Percentiles rank a stretch among this genome's conserved stretches.
These are phyloP conservation scores for Rhinolophus ferrumequinum DNA, from an alignment of 2,113 vertebrate species.

Conservation along the genomic window DNA sequence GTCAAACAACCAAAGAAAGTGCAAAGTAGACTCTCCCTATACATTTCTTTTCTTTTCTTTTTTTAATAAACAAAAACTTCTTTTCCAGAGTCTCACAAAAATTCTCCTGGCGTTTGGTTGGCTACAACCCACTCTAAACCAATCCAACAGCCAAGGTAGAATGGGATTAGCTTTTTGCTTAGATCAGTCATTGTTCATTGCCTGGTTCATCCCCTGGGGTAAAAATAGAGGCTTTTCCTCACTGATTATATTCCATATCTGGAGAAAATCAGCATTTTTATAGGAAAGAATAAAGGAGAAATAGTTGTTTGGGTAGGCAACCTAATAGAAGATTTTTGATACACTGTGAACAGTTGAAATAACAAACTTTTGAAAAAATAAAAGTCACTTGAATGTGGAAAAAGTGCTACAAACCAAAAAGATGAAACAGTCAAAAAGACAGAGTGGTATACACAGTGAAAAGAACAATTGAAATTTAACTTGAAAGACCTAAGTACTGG, in stretches of 20 bases:
- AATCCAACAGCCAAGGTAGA: neutral
- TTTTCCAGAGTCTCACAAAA: neutral
- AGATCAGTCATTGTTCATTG: neutral
- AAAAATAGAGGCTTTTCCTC: neutral
- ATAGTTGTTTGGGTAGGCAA: neutral
- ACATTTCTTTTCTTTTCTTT: slow-evolving; percentile 14
- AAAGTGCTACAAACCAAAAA: neutral
- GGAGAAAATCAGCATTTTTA: neutral
- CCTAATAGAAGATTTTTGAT: slow-evolving; percentile 11
- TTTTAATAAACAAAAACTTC: neutral
- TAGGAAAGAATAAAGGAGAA: slow-evolving; percentile 34
- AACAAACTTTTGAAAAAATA: slow-evolving; percentile 13
- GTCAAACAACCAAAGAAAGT: neutral
- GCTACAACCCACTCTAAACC: neutral
- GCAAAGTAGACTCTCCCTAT: neutral
- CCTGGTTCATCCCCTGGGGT: neutral
- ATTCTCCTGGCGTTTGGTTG: neutral
- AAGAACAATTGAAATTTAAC: neutral
- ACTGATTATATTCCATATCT: neutral
- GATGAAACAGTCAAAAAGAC: neutral
- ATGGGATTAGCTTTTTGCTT: neutral
- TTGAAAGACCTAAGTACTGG: neutral
- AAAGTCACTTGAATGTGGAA: neutral
- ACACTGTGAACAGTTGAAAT: slow-evolving; percentile 31
- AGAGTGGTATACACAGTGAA: neutral